Conservation (phyloP, 2,888 invertebrate genomes). For the Dryobota labecula region DNA sequence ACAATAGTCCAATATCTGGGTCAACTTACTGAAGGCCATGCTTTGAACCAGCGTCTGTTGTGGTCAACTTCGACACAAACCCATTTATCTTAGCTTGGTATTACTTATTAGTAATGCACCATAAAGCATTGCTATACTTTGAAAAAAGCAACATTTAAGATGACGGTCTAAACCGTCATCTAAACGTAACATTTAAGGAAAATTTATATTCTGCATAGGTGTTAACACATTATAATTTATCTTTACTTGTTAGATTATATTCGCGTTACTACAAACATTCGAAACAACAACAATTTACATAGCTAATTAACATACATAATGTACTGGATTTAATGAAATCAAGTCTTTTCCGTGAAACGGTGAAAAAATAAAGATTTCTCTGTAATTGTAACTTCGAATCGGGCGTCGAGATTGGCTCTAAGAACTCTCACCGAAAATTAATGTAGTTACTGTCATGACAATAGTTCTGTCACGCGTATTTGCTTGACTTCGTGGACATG, state of each 20-base stretch:
- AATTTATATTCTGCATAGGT: neutral
- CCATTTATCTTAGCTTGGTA: conserved; percentile 12
- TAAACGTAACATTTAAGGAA: conserved; percentile 7
- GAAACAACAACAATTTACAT: conserved; percentile 11
- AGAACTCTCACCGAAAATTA: conserved; percentile 48
- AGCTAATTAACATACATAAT: conserved; percentile 3
- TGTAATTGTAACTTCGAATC: conserved; percentile 19
- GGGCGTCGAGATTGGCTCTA: conserved; percentile 5
- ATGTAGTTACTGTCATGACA: conserved; percentile 38
- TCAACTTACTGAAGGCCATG: conserved; percentile 31
- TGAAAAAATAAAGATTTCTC: conserved; percentile 33
- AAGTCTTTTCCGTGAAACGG: conserved; percentile 34
- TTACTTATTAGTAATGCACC: conserved; percentile 29
- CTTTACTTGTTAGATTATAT: conserved; percentile 35
- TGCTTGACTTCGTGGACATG: conserved; percentile 12
- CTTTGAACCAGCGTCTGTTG: conserved; percentile 25
- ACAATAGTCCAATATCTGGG: conserved; percentile 29
- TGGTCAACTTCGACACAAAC: conserved; percentile 27
- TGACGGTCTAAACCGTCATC: conserved; percentile 4
- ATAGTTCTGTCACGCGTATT: conserved; percentile 49
- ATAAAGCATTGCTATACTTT: conserved; percentile 16
- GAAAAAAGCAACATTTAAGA: conserved; percentile 1
- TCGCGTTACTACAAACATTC: neutral
- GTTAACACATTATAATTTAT: neutral
- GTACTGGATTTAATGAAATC: conserved; percentile 29